Evolutionary conservation across 2,797 vertebrate genomes (phyloP).

Genomic region (Arvicola amphibius): DNA sequence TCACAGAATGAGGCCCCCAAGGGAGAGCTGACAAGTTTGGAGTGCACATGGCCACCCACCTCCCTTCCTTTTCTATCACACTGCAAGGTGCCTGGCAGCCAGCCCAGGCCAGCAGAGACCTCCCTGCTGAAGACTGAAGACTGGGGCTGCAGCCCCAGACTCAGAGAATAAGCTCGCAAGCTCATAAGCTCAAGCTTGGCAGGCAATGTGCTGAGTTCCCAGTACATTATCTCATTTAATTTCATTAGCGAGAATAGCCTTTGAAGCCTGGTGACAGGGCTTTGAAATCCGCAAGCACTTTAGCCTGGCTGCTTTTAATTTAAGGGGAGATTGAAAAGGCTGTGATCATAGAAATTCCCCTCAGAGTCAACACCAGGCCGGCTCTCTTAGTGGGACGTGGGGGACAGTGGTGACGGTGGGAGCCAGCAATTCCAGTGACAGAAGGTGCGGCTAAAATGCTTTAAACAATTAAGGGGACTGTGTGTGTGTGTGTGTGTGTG

Average conservation of each 20-base stretch:
- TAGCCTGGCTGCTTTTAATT: constrained; percentile 26
- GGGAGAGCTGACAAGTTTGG: rapidly evolving
- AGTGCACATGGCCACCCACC: neutral
- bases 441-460: neutral
- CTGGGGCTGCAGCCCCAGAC: neutral
- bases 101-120: neutral
- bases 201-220: neutral
- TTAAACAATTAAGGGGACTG: too few species aligned
- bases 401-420: neutral
- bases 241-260: constrained; percentile 19
- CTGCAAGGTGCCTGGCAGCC: neutral
- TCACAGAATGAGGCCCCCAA: neutral
- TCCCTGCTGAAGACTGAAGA: neutral
- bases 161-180: neutral
- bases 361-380: neutral
- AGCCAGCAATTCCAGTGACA: neutral
- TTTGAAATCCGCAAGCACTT: neutral
- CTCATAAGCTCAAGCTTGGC: neutral
- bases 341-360: neutral
- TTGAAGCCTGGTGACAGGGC: neutral
- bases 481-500: neutral
- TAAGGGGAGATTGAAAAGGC: neutral
- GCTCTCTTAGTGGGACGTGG: neutral
- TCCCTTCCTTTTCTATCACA: neutral
- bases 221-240: constrained; percentile 32